Evolutionary conservation across 2,113 vertebrate genomes (phyloP), one percentile per base, ranked within the genome.

Genomic region (Otis tarda): DNA sequence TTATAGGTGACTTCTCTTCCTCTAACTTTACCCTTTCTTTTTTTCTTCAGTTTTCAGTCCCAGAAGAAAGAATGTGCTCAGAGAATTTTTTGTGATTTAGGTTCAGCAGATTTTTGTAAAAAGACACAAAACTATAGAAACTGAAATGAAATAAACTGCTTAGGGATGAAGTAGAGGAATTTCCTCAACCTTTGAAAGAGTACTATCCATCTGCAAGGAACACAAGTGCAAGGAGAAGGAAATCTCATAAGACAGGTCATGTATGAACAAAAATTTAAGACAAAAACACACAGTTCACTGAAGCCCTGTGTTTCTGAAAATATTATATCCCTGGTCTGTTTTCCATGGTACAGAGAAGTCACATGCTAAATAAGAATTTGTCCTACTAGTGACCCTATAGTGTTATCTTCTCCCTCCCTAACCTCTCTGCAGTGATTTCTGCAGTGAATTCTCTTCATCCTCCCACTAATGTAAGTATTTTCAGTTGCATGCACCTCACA

Each of bases 121-220:
- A 79, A 74, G 30, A 53, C 39, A 64, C 45, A 87, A 84, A 94
- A 27, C 15, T 27, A 84, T 0, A 71, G 56, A 56, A 9, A 39
- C 3, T 1, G 3, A 81, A 87, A 77, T 30, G 10, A 86, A 90
- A 74, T 9, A 49, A 87, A 78, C 14, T 57, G 47, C 71, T 75
- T 60, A 83, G 10, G 81, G 17, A 27, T n/a, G 50, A 96, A 43
- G 11, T 12, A 79, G 9, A 74, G 47, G 10, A 73, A 87, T 68
- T 82, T 93, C 14, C 50, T 80, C 31, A 87, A 2, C 21, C 33
- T 90, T 96, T 92, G 57, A 83, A 82, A 94, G 89, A 82, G 30
- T 49, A 93, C 49, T 63, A 67, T 27, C 55, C 78, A 74, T 52
- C 83, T 70, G 20, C 41, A 43, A 61, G 13, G 14, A 27, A 53